These are phyloP conservation scores for Myrmecophaga tridactyla DNA, from an alignment of 2,113 vertebrate species.

Conservation along the genomic window DNA sequence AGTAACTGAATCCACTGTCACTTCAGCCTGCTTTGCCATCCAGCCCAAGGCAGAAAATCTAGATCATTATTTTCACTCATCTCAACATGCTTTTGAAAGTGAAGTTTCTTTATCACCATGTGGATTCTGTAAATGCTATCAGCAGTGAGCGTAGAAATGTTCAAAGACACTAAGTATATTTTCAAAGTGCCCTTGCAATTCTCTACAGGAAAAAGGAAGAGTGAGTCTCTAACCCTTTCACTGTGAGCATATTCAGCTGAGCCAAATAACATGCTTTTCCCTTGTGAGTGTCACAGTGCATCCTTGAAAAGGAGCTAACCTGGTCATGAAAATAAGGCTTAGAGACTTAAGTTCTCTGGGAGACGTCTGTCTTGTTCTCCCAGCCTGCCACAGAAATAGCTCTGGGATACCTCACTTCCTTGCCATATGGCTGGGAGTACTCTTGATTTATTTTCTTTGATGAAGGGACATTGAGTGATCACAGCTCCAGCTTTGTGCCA, in stretches of 20 bases:
- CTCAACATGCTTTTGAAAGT: slow-evolving; percentile 36
- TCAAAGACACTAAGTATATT: slow-evolving; percentile 54
- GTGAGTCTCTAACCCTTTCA: neutral
- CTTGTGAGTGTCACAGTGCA: neutral
- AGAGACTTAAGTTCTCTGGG: slow-evolving; percentile 16
- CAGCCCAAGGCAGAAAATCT: neutral
- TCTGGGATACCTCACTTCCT: neutral
- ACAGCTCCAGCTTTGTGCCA: neutral
- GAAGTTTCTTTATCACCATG: neutral
- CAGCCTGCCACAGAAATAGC: neutral
- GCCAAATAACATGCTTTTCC: neutral
- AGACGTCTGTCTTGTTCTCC: neutral
- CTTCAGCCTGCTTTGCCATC: neutral
- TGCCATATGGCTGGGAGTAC: neutral
- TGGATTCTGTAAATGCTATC: slow-evolving; percentile 33
- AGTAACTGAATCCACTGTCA: neutral
- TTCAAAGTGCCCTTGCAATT: slow-evolving; percentile 57
- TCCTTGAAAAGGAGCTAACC: slow-evolving; percentile 54
- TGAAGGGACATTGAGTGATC: slow-evolving; percentile 21
- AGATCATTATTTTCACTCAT: slow-evolving; percentile 24
- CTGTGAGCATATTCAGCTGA: neutral
- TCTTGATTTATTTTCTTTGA: slow-evolving; percentile 40
- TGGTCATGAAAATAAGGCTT: neutral
- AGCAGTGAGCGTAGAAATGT: slow-evolving; percentile 25
- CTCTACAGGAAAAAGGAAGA: neutral